These are phyloP conservation scores for Sakesphorus luctuosus DNA, from an alignment of 2,113 vertebrate genomes.

Conservation along the genomic window DNA sequence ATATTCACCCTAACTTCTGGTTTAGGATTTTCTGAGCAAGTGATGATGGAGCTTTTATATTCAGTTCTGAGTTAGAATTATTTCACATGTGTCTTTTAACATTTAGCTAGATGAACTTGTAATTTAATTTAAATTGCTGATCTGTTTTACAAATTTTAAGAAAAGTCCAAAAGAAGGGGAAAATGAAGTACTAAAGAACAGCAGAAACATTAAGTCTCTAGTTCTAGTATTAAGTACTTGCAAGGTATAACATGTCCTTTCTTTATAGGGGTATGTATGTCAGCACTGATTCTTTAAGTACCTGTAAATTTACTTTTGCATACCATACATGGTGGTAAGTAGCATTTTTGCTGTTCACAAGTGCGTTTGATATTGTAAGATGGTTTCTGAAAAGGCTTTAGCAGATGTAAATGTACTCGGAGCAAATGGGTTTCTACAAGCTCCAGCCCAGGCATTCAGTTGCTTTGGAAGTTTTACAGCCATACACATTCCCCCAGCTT, in stretches of 20 bases:
- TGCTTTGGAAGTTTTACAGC: not conserved
- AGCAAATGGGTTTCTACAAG: not conserved
- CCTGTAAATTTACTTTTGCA: not conserved
- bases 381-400: not conserved
- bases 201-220: not conserved
- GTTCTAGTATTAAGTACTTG: not conserved
- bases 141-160: not conserved
- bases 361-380: not conserved
- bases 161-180: not conserved
- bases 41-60: not conserved
- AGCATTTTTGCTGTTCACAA: not conserved
- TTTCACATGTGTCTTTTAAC: fast-evolving
- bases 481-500: not conserved
- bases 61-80: not conserved
- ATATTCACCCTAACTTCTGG: not conserved
- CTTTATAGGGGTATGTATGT: not conserved
- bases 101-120: not conserved
- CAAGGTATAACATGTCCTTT: not conserved
- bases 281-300: not conserved
- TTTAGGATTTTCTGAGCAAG: not conserved
- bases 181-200: not conserved
- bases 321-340: not conserved
- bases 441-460: not conserved
- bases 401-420: not conserved
- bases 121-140: not conserved